Base-by-base conservation (phyloP, 2,797 vertebrate species). In the Capromys pilorides region DNA sequence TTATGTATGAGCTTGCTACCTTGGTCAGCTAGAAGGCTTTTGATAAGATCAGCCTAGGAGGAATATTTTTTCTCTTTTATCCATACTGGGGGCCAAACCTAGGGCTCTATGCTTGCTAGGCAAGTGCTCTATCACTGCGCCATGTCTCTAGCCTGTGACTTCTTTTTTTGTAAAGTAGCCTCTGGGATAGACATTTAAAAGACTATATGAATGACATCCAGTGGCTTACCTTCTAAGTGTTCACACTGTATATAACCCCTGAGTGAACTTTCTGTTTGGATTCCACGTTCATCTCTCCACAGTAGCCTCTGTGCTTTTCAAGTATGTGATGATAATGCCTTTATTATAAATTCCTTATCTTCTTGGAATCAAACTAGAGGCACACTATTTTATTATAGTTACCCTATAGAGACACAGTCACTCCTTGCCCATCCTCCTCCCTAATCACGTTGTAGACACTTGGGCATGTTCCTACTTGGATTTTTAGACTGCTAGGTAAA, bases 121-220 rank as follows among this genome's bases (percentile, higher is more conserved):
- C 26, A 31, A 59, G 7, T 19, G 39, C 31, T 93, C 16, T 61
- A 51, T 31, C 22, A n/a, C 26, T 33, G 18, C 61, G 24, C 39
- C 36, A 19, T 8, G 67, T 3, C 3, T 11, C 36, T 19, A 59
- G 28, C 18, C 57, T 26, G 71, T 22, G 24, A 28, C 31, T 77
- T 31, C 16, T 49, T n/a, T n/a, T 81, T 24, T 39, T 24, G 66
- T 24, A 10, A 75, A 57, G 33, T 75, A 66, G 10, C 59, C n/a
- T 87, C 92, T 59, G 57, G 62, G 49, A n/a, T 45, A 41, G 77
- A 92, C 71, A 21, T 69, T 90, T 86, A 75, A 88, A 96, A 94
- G 61, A 82, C 54, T 81, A 82, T 91, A 79, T 79, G n/a, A 24
- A n/a, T 69, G 79, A 51, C 16, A 31, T 67, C 61, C 73, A 41